A percentile compares a stretch with the other conserved stretches of the same genome.
These are phyloP conservation scores for Drosophila asahinai DNA, from an alignment of 1,140 invertebrate species.

Conservation along the genomic window DNA sequence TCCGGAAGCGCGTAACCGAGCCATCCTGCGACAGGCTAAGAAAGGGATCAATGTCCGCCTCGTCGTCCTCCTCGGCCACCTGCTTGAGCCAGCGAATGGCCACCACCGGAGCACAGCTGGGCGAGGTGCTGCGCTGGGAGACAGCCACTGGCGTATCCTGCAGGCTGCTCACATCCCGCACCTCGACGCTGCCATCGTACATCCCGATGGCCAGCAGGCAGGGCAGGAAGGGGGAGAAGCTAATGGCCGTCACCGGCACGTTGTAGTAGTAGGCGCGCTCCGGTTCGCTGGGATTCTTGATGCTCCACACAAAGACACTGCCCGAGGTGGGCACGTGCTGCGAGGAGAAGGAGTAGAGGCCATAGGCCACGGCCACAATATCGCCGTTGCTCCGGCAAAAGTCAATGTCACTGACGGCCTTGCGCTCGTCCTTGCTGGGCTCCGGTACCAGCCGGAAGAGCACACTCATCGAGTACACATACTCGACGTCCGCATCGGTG, in stretches of 20 bases:
- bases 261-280: slow-evolving; percentile 90
- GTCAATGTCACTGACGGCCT: slow-evolving; percentile 87
- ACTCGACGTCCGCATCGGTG: slow-evolving; percentile 86
- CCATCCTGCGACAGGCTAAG: slow-evolving; percentile 87
- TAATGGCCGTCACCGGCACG: slow-evolving; percentile 89
- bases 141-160: slow-evolving; percentile 85
- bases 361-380: slow-evolving; percentile 89
- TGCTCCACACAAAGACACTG: slow-evolving; percentile 90
- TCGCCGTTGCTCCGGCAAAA: slow-evolving; percentile 88
- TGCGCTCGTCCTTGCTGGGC: slow-evolving; percentile 54
- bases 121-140: slow-evolving; percentile 86
- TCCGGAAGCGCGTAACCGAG: slow-evolving; percentile 86
- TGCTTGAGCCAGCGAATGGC: slow-evolving; percentile 86
- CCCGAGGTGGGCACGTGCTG: slow-evolving; percentile 62
- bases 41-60: slow-evolving; percentile 85
- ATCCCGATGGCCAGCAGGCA: slow-evolving; percentile 92
- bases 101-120: slow-evolving; percentile 89
- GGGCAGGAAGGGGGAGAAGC: slow-evolving; percentile 89
- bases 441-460: slow-evolving; percentile 87
- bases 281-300: slow-evolving; percentile 94
- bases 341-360: slow-evolving; percentile 86
- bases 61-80: slow-evolving; percentile 67
- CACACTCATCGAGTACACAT: slow-evolving; percentile 87
- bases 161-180: slow-evolving; percentile 88
- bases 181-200: slow-evolving; percentile 91